A percentile compares a stretch with the other conserved stretches of the same genome.
phyloP scores from a whole-genome alignment of 2,113 vertebrate genomes.

The Muscicapa adusta region DNA sequence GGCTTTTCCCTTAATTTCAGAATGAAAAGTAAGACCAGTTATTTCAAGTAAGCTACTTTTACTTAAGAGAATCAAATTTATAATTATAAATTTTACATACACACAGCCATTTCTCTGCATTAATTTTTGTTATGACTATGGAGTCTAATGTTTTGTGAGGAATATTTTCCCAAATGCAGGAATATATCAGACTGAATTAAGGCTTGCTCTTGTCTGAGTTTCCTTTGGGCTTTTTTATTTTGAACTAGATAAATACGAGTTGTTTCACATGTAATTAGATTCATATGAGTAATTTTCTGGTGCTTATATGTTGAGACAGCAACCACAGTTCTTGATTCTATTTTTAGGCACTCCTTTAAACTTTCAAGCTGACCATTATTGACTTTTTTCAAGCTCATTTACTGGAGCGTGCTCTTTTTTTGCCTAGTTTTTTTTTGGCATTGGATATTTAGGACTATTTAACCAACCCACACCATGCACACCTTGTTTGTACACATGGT shows the following conservation, averaged over 20 bases:
- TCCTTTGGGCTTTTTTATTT: neutral
- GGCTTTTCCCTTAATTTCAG: neutral
- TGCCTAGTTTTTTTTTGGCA: neutral
- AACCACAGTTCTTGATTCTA: neutral
- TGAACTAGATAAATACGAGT: neutral
- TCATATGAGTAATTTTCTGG: neutral
- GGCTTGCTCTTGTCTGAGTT: neutral
- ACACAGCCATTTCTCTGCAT: neutral
- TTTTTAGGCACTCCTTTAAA: neutral
- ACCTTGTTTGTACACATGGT: neutral
- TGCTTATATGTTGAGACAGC: neutral
- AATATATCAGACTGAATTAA: neutral
- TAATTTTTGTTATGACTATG: neutral
- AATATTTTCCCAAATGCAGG: neutral
- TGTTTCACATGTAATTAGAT: neutral
- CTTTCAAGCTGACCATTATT: neutral
- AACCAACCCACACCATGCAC: fast-evolving
- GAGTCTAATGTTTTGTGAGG: neutral
- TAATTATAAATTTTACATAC: too few relatives aligned
- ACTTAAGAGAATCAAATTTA: neutral
- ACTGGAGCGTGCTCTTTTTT: neutral
- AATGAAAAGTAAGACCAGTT: neutral
- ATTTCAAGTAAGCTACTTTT: neutral
- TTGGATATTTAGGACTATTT: neutral
- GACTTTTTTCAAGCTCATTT: neutral